Base-by-base conservation (phyloP, 2,113 vertebrate species). In the Vulpes vulpes region DNA sequence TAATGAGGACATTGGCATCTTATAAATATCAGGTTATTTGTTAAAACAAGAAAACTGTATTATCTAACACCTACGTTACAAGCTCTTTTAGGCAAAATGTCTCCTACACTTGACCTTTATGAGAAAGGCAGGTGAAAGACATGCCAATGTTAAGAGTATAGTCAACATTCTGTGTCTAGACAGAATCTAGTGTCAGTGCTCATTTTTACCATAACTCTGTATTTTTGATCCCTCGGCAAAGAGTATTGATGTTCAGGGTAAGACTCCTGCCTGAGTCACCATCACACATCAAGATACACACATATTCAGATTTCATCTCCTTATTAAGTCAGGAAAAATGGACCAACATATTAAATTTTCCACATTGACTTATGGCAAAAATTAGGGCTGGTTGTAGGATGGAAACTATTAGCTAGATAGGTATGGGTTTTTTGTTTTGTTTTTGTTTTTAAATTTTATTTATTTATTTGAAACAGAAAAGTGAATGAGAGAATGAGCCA, bases 1-100 rank as follows among this genome's bases (percentile, higher is more conserved):
- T 92, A 96, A 90, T 95, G 84, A 97, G 51, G n/a, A 84, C 59
- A 65, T 15, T 38, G 82, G 27, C 74, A 85, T 82, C 84, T 97
- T 95, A 65, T 38, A 91, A 96, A 92, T 65, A 62, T 12, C 71
- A 84, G 80, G 53, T 85, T 82, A 65, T 95, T 96, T 78, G 43
- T 96, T 93, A 81, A 85, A 95, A 81, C 22, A 51, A 85, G 81
- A 96, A 60, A 92, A 57, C 11, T 0, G 1, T 92, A 14, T 94
- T 80, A 88, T 81, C n/a, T 9, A 11, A 91, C 84, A 59, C 35
- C 53, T 78, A 19, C 17, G 30, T 49, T 92, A 78, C 49, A 89
- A 88, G 89, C 32, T 59, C 27, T 79, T 83, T 35, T 86, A 35
- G 38, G 12, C 51, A 8, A 55, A 82, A 78, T 76, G 35, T 94